These are phyloP conservation scores for Melipona bicolor DNA, from an alignment of 2,888 invertebrate species.

Conservation along the genomic window DNA sequence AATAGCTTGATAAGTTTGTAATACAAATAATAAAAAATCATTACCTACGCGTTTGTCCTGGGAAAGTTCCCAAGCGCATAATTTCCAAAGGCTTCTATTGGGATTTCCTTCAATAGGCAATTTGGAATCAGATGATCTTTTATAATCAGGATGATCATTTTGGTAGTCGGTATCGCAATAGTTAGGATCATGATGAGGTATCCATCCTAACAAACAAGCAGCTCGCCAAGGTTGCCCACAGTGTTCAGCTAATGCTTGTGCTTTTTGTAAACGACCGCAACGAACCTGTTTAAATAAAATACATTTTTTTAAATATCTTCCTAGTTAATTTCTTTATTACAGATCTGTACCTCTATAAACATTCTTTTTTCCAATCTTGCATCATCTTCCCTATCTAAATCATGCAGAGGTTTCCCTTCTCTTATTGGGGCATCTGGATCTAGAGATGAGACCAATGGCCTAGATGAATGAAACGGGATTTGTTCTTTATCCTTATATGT, in stretches of 20 bases:
- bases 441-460: slow-evolving; percentile 88
- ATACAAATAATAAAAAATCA: slow-evolving; percentile 12
- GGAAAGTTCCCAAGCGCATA: slow-evolving; percentile 87
- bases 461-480: slow-evolving; percentile 86
- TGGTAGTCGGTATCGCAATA: slow-evolving; percentile 81
- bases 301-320: background rate
- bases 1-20: background rate
- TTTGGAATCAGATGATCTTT: slow-evolving; percentile 74
- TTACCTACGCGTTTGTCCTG: slow-evolving; percentile 80
- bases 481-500: slow-evolving; percentile 79
- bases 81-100: slow-evolving; percentile 92
- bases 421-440: slow-evolving; percentile 96
- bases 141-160: no score
- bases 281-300: slow-evolving; percentile 89
- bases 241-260: slow-evolving; percentile 92
- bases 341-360: slow-evolving; percentile 80
- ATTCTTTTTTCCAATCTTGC: slow-evolving; percentile 82
- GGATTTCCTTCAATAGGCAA: slow-evolving; percentile 92
- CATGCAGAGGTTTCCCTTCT: slow-evolving; percentile 91
- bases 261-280: slow-evolving; percentile 94
- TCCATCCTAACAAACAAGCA: slow-evolving; percentile 96
- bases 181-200: slow-evolving; percentile 94
- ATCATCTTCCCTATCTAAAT: slow-evolving; percentile 94
- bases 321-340: background rate
- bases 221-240: slow-evolving; percentile 97